Evolutionary conservation across 2,888 invertebrate genomes (phyloP).

Genomic region (Elmis aenea): DNA sequence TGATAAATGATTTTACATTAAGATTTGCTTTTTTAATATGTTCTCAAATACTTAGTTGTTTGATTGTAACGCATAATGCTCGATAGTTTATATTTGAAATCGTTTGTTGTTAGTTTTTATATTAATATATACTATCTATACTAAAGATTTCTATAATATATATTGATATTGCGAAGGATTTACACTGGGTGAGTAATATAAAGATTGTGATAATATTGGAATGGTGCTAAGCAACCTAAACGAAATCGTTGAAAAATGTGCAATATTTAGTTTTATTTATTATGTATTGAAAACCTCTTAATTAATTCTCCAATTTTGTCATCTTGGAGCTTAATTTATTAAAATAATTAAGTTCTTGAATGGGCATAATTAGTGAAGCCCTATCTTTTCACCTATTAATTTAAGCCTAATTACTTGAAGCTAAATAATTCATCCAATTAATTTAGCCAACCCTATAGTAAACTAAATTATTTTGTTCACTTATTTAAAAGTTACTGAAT

Average conservation of each 20-base stretch:
- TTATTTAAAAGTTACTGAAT: no score
- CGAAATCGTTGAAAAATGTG: slow-evolving; percentile 35
- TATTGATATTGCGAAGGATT: slow-evolving; percentile 34
- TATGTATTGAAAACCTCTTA: no score
- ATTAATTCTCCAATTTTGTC: not conserved
- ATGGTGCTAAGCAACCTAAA: slow-evolving; percentile 47
- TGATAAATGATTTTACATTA: slow-evolving; percentile 32
- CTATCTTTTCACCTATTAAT: no score
- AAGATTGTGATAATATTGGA: slow-evolving; percentile 47
- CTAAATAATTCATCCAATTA: no score
- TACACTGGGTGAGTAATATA: slow-evolving; percentile 31
- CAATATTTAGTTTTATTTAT: slow-evolving; percentile 48
- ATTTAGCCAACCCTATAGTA: no score
- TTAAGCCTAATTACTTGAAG: no score
- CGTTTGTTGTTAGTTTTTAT: slow-evolving; percentile 42
- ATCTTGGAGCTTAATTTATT: no score
- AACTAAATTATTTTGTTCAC: no score
- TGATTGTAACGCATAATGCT: slow-evolving; percentile 24
- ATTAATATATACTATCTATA: slow-evolving; percentile 38
- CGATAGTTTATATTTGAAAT: slow-evolving; percentile 25
- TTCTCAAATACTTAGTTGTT: slow-evolving; percentile 17
- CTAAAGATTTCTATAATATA: slow-evolving; percentile 35
- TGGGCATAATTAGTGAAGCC: no score
- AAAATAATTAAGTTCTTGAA: no score
- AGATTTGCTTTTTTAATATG: slow-evolving; percentile 25